Evolutionary conservation across 2,888 invertebrate genomes (phyloP).

Genomic region (Sminthurides aquaticus): DNA sequence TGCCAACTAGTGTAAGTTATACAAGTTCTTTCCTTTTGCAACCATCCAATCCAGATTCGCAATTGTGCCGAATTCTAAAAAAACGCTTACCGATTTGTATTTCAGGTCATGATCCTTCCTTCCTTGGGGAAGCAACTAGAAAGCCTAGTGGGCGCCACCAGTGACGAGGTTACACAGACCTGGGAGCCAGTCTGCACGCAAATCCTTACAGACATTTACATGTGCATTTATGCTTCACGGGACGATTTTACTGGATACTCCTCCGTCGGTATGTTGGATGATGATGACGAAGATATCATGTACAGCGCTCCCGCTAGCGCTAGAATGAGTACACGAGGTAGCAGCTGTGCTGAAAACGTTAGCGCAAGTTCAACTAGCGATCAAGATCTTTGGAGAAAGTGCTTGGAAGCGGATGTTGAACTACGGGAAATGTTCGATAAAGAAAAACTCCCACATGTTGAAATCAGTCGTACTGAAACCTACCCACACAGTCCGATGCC

Average conservation of each 20-base stretch:
- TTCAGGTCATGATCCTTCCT: background rate
- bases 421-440: too few relatives aligned
- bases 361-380: background rate
- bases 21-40: slow-evolving; percentile 1
- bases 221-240: background rate
- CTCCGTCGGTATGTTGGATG: background rate
- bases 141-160: too few relatives aligned
- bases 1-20: background rate
- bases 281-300: slow-evolving; percentile 3
- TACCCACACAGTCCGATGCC: too few relatives aligned
- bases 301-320: slow-evolving; percentile 2
- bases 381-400: background rate
- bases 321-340: background rate
- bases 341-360: background rate
- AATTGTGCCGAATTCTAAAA: background rate
- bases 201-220: background rate
- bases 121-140: background rate
- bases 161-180: background rate
- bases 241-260: slow-evolving; percentile 1
- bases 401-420: background rate
- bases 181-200: background rate
- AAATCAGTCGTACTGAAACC: too few relatives aligned
- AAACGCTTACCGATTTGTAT: background rate
- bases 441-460: too few relatives aligned
- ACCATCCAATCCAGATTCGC: too few relatives aligned